Evolutionary conservation across 2,888 invertebrate genomes (phyloP).

Genomic region (Drosophila dives): DNA sequence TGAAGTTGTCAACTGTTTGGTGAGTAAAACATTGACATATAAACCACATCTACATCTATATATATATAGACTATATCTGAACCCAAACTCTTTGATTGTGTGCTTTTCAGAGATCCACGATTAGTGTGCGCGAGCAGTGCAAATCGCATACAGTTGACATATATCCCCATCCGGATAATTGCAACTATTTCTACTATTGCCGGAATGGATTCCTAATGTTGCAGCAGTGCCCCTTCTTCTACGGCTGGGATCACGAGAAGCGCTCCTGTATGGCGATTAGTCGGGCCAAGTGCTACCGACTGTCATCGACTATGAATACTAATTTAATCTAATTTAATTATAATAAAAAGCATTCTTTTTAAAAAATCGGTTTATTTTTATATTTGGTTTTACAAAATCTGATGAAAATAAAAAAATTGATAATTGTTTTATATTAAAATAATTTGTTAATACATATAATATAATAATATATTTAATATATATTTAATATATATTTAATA

Average conservation of each 20-base stretch:
- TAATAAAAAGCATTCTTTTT: not conserved
- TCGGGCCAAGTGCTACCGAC: conserved; percentile 68
- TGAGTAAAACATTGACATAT: conserved; percentile 39
- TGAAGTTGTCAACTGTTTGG: conserved; percentile 75
- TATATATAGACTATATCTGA: not conserved
- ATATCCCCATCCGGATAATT: conserved; percentile 80
- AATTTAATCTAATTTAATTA: conserved; percentile 14
- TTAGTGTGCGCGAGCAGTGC: conserved; percentile 72
- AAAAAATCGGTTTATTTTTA: not conserved
- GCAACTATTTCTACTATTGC: conserved; percentile 82
- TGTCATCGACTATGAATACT: not conserved
- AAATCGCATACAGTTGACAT: conserved; percentile 67
- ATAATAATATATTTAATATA: not conserved
- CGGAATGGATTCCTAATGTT: conserved; percentile 79
- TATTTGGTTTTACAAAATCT: not conserved
- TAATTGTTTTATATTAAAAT: no score
- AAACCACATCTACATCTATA: no score
- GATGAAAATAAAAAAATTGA: not conserved
- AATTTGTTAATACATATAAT: no score
- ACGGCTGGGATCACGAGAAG: conserved; percentile 80
- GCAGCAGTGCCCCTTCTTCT: conserved; percentile 83
- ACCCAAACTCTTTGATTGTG: not conserved
- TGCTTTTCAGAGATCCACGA: conserved; percentile 48
- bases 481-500: not conserved
- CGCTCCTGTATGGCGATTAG: conserved; percentile 69